Evolutionary conservation across 2,113 vertebrate species (phyloP).

Genomic region (Microtus oregoni): DNA sequence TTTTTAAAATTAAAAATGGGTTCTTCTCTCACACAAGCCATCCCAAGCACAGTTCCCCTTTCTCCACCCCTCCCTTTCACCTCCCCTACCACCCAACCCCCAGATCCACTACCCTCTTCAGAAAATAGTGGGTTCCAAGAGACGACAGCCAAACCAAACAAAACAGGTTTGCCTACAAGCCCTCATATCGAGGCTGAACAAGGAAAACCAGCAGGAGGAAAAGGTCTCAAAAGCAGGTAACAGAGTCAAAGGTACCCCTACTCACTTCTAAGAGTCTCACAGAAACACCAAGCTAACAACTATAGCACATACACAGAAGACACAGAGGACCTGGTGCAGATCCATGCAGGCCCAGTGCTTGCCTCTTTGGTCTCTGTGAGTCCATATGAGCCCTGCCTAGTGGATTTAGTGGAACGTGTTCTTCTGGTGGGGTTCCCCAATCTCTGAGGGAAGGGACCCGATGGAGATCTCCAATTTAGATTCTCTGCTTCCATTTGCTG

Average conservation of each 20-base stretch:
- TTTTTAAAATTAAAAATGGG: background rate
- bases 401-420: background rate
- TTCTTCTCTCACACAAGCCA: background rate
- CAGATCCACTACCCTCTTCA: background rate
- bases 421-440: background rate
- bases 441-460: background rate
- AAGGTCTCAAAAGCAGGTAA: background rate
- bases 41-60: background rate
- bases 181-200: background rate
- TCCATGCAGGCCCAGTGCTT: background rate
- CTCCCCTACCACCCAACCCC: no score
- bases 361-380: background rate
- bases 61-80: background rate
- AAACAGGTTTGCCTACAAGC: background rate
- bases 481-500: background rate
- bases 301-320: background rate
- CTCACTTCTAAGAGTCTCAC: background rate
- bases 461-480: background rate
- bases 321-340: background rate
- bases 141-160: background rate
- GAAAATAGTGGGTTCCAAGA: background rate
- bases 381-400: background rate
- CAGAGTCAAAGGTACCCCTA: no score
- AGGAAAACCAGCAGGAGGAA: background rate
- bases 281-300: background rate